These are phyloP conservation scores for Apamea crenata DNA, from an alignment of 2,888 invertebrate species.

Conservation along the genomic window DNA sequence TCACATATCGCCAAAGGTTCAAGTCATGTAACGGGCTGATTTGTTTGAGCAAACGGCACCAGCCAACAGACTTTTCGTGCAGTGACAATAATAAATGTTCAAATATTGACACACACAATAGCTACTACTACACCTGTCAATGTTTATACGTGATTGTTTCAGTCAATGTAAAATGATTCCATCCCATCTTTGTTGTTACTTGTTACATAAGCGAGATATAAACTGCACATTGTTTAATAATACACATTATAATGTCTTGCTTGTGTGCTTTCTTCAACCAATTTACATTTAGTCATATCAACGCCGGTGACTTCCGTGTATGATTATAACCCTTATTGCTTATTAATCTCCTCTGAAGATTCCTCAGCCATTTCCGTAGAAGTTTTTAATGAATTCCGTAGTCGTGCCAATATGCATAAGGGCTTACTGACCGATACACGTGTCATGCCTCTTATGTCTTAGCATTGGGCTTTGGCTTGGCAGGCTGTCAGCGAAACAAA, in stretches of 20 bases:
- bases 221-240: constrained; percentile 47
- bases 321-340: background rate
- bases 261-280: constrained; percentile 30
- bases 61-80: background rate
- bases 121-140: background rate
- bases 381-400: background rate
- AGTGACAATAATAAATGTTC: constrained; percentile 16
- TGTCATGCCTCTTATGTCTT: too few species aligned
- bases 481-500: background rate
- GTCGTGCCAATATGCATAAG: background rate
- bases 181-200: constrained; percentile 51
- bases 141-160: constrained; percentile 49
- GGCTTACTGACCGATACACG: background rate
- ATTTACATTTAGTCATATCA: constrained; percentile 20
- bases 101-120: constrained; percentile 45
- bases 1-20: background rate
- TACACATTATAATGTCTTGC: constrained; percentile 24
- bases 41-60: background rate
- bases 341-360: constrained; percentile 2
- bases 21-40: background rate
- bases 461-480: background rate
- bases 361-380: background rate
- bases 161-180: constrained; percentile 41
- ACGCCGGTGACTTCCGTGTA: background rate
- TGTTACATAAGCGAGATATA: constrained; percentile 40